Evolutionary conservation across 2,888 invertebrate genomes (phyloP), one percentile per base, ranked within the genome.

Genomic region (Chydorus sphaericus): DNA sequence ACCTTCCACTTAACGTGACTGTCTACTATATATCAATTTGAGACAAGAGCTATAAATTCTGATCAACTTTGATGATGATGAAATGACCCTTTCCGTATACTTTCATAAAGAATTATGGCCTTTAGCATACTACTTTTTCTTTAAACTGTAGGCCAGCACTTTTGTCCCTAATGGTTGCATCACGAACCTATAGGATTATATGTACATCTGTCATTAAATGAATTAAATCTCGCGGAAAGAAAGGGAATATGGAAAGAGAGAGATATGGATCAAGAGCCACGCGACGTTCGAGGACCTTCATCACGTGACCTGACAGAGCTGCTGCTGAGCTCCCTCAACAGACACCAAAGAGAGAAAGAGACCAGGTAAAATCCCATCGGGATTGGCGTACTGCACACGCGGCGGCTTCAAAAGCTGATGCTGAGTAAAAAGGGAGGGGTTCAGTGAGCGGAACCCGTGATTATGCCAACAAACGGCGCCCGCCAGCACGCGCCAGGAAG

Each of bases 401-500:
- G 26, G 26, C 23, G 11, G 44, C 44, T 26, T 26, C 44, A 44
- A n/a, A n/a, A n/a, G n/a, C n/a, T n/a, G n/a, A n/a, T n/a, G n/a
- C n/a, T n/a, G n/a, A n/a, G n/a, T 28, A 44, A 44, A 23, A 20
- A 28, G 44, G 44, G 18, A 4, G 44, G 44, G 18, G 20, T 14
- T 23, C 44, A 44, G 28, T n/a, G n/a, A 44, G 28, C 26, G 11
- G 44, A 44, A 23, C 44, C 44, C 28, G 26, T 44, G 44, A 44
- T 44, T 44, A 44, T 44, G 44, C 44, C 44, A 44, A 44, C 44
- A 44, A 28, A n/a, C n/a, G n/a, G n/a, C n/a, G n/a, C n/a, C n/a
- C n/a, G n/a, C n/a, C 28, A 44, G 44, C 44, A 44, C 44, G 44
- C 44, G 44, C 28, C 44, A 10, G n/a, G n/a, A n/a, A n/a, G n/a